Evolutionary conservation across 64 coral and sea anemone species (phyloP), one percentile per base, ranked within the genome.

Genomic region (Montipora efflorescens): DNA sequence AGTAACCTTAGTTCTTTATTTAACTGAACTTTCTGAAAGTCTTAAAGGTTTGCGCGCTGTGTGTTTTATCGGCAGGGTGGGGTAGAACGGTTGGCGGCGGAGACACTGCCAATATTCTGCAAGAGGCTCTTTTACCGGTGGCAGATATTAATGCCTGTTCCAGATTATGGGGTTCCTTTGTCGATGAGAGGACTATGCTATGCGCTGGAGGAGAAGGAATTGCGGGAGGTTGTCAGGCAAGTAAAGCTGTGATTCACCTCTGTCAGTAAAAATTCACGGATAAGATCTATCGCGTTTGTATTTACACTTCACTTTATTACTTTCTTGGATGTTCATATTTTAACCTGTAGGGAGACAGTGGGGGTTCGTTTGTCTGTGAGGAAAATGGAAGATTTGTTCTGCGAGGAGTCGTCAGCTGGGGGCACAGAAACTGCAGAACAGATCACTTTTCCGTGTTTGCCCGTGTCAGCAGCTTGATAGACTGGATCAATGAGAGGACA

Each of bases 321-420:
- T 36, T 36, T 36, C 28, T 36, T 1, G 28, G 28, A 36, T 36
- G 28, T 36, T 36, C 28, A 36, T 36, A 36, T 36, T 36, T 36
- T 55, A 55, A 55, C 28, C 25, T 55, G 5, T 2, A 91, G 80
- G 94, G 94, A 61, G 94, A 95, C 94, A 95, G 94, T 19, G 94
- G 94, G 58, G 94, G 94, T 0, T 81, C 94, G 0, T 91, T 95
- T 25, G 89, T 95, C 45, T 95, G 94, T 67, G 47, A 95, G 8
- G 94, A 91, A 67, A 28, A 67, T 3, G 89, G 89, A 5, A 48
- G 13, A 5, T 95, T 57, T 73, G 80, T 81, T 3, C 69, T 95
- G 49, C 67, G 94, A 58, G 94, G 94, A 9, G 89, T 48, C 16
- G 94, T 95, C 1, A 95, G 94, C 80, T 95, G 94, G 94, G 94